These are phyloP conservation scores for Apodemia zela DNA, from an alignment of 2,888 invertebrate species.

Conservation along the genomic window DNA sequence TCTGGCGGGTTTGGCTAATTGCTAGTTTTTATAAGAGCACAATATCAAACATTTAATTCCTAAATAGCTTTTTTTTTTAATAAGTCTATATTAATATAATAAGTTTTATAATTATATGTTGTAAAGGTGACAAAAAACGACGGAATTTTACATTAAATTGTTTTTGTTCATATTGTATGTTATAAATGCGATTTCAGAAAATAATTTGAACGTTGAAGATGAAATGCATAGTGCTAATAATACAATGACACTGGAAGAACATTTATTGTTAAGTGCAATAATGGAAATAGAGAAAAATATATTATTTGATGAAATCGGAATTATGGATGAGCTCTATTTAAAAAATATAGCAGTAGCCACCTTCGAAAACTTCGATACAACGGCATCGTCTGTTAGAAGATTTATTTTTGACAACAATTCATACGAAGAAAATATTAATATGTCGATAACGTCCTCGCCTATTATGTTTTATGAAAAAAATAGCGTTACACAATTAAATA, in stretches of 20 bases:
- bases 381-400: slow-evolving; percentile 42
- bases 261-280: slow-evolving; percentile 49
- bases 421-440: background rate
- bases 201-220: slow-evolving; percentile 33
- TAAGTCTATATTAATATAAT: too few species aligned
- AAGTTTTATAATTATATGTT: too few species aligned
- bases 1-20: too few species aligned
- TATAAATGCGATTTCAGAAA: slow-evolving; percentile 45
- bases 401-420: slow-evolving; percentile 41
- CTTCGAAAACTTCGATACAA: slow-evolving; percentile 40
- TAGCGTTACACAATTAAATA: slow-evolving; percentile 19
- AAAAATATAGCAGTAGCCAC: slow-evolving; percentile 56
- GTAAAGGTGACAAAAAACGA: too few species aligned
- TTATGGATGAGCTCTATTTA: slow-evolving; percentile 56
- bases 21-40: too few species aligned
- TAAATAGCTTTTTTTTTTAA: too few species aligned
- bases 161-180: background rate
- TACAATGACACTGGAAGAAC: slow-evolving; percentile 50
- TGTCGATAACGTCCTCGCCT: background rate
- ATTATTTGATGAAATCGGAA: slow-evolving; percentile 45
- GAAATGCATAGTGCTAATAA: slow-evolving; percentile 41
- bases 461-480: background rate
- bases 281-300: slow-evolving; percentile 54
- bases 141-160: background rate
- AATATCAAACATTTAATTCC: too few species aligned